Conservation (phyloP, 2,113 vertebrate species). For the Serilophus lunatus region DNA sequence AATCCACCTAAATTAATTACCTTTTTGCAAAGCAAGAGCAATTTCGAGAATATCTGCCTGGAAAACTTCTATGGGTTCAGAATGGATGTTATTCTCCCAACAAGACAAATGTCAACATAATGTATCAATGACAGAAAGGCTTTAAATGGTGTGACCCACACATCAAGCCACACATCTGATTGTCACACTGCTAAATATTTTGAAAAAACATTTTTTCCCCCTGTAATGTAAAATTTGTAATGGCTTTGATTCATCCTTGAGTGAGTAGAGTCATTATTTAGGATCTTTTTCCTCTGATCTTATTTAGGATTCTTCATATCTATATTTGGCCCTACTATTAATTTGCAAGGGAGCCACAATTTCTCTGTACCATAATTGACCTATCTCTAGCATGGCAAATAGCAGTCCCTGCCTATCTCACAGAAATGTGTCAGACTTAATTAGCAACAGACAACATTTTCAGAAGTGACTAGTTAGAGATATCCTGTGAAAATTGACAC, state of each 20-base stretch:
- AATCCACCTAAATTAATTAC: not conserved
- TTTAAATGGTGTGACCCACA: not conserved
- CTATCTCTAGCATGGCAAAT: not conserved
- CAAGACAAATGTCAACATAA: not conserved
- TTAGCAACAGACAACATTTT: constrained; percentile 19
- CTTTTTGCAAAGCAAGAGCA: not conserved
- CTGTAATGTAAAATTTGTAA: not conserved
- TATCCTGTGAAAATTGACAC: constrained; percentile 3
- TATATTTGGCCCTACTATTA: not conserved
- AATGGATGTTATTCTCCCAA: not conserved
- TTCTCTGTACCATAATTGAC: not conserved
- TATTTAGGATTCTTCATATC: not conserved
- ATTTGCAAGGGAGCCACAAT: not conserved
- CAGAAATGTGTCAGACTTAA: constrained; percentile 27
- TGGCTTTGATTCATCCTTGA: not conserved
- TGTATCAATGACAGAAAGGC: not conserved
- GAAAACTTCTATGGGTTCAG: not conserved
- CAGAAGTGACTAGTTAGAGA: constrained; percentile 8
- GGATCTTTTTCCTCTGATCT: not conserved
- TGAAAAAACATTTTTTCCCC: not conserved
- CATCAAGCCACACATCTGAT: not conserved
- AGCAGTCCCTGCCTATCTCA: constrained; percentile 14
- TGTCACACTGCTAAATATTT: not conserved
- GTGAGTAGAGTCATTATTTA: not conserved
- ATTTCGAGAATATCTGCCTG: not conserved